These are phyloP conservation scores for Campaea margaritaria DNA, from an alignment of 2,888 invertebrate species.

Conservation along the genomic window DNA sequence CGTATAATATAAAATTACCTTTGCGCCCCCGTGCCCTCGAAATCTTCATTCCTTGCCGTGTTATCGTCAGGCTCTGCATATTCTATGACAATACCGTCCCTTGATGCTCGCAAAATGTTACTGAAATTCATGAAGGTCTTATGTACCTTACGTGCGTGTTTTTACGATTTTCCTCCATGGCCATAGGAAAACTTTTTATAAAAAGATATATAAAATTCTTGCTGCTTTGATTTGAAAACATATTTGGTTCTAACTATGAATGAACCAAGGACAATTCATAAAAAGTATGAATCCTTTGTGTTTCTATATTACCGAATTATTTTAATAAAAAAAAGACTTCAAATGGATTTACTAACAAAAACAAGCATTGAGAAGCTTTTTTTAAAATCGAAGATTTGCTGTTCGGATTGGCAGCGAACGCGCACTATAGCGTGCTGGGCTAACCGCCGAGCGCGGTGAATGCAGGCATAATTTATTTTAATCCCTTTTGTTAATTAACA, in stretches of 20 bases:
- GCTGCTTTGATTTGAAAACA: too few relatives aligned
- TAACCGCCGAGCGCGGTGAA: constrained; percentile 11
- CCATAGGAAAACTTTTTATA: neutral
- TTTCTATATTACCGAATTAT: too few relatives aligned
- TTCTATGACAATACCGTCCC: constrained; percentile 21
- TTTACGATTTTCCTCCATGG: constrained; percentile 11
- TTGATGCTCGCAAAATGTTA: constrained; percentile 18
- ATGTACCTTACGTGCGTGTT: constrained; percentile 7
- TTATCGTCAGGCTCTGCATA: constrained; percentile 23
- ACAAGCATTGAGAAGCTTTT: neutral
- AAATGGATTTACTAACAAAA: too few relatives aligned
- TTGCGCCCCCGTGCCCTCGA: constrained; percentile 19
- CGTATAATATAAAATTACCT: constrained; percentile 2
- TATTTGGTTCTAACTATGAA: too few relatives aligned
- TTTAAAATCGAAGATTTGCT: constrained; percentile 14
- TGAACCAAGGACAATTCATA: too few relatives aligned
- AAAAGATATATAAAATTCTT: neutral
- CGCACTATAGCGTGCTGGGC: constrained; percentile 17
- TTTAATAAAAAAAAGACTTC: too few relatives aligned
- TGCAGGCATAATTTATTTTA: constrained; percentile 23
- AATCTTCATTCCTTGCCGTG: constrained; percentile 22
- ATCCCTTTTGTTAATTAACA: constrained; percentile 31
- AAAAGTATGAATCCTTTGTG: too few relatives aligned
- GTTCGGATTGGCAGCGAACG: neutral
- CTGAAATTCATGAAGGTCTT: constrained; percentile 25